Conservation (phyloP, 2,113 vertebrate species). For the Sitta europaea region DNA sequence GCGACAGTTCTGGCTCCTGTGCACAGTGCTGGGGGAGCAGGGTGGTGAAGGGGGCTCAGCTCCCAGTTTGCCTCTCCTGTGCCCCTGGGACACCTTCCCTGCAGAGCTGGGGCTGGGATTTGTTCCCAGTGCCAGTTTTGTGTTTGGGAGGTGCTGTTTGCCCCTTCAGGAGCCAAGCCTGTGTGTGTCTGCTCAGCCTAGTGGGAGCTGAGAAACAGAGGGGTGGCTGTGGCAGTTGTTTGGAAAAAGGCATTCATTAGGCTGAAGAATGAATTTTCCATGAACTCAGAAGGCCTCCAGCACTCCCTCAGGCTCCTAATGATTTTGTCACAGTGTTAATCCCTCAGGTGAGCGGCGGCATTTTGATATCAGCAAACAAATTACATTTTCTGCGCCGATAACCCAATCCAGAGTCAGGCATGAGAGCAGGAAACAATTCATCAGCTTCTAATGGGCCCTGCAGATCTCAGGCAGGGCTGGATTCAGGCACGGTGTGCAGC, state of each 20-base stretch:
- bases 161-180: background rate
- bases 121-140: fast-evolving
- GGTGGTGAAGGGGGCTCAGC: background rate
- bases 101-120: background rate
- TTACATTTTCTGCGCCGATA: conserved; percentile 44
- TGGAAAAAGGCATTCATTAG: conserved; percentile 18
- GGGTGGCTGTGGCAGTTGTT: background rate
- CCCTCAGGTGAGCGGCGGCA: conserved; percentile 50
- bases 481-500: background rate
- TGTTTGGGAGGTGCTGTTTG: background rate
- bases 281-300: background rate
- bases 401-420: conserved; percentile 11
- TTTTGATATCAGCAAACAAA: conserved; percentile 71
- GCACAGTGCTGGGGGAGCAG: background rate
- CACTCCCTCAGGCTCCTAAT: conserved; percentile 61
- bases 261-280: conserved; percentile 34
- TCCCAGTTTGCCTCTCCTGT: fast-evolving
- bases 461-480: background rate
- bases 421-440: conserved; percentile 27
- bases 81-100: fast-evolving
- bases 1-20: background rate
- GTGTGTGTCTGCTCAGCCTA: fast-evolving
- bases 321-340: conserved; percentile 70
- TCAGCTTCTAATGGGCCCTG: conserved; percentile 41
- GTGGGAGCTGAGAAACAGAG: background rate